Evolutionary conservation across 2,113 vertebrate genomes (phyloP).

Genomic region (Paracanthobrama guichenoti): DNA sequence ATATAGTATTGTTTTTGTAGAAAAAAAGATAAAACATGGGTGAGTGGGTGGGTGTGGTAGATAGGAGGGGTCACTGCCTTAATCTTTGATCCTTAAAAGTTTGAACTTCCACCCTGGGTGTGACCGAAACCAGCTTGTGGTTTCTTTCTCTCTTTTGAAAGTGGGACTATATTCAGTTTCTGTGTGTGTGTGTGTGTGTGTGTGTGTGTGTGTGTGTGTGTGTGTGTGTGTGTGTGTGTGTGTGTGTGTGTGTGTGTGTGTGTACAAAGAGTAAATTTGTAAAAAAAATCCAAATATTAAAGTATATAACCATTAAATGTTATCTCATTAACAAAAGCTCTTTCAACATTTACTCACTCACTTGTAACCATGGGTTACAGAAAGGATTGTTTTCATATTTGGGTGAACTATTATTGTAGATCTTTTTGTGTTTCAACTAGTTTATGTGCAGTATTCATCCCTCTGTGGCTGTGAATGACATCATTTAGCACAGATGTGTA

Average conservation of each 20-base stretch:
- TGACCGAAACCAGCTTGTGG: slow-evolving; percentile 53
- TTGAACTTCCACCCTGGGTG: slow-evolving; percentile 40
- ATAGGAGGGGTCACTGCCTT: not conserved
- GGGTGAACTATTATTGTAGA: not conserved
- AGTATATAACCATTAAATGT: not conserved
- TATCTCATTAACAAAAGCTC: not conserved
- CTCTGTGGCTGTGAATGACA: not conserved
- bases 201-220: not conserved
- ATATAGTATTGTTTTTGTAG: not conserved
- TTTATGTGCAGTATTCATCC: not conserved
- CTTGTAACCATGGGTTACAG: not conserved
- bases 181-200: not conserved
- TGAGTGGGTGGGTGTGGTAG: not conserved
- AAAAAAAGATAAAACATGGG: not conserved
- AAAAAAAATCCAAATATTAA: not conserved
- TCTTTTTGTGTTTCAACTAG: not conserved
- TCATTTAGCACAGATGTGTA: not conserved
- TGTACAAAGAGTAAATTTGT: not conserved
- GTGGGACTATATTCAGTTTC: not conserved
- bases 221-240: slow-evolving; percentile 10
- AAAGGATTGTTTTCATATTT: not conserved
- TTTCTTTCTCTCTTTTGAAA: not conserved
- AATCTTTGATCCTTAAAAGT: not conserved
- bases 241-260: not conserved
- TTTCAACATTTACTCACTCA: not conserved